These are phyloP conservation scores for Ageneiosus marmoratus DNA, from an alignment of 2,113 vertebrate species.

Conservation along the genomic window DNA sequence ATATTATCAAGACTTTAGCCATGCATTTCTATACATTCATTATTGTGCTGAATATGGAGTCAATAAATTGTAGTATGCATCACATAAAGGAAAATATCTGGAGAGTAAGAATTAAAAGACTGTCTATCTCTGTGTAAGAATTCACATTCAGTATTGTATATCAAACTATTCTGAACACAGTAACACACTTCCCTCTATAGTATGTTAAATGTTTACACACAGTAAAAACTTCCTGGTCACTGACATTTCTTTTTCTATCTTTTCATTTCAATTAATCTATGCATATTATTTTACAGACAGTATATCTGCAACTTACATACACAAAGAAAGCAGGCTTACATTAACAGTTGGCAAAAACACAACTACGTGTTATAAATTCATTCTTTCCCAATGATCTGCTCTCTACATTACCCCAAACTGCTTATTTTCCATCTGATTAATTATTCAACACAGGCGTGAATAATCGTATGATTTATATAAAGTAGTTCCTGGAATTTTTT, in stretches of 20 bases:
- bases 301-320: neutral
- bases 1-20: conserved; percentile 10
- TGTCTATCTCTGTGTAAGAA: neutral
- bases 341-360: conserved; percentile 7
- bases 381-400: conserved; percentile 7
- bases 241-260: neutral
- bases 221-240: neutral
- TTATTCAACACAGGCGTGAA: neutral
- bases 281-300: neutral
- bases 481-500: conserved; percentile 13
- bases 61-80: neutral
- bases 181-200: neutral
- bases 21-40: conserved; percentile 13
- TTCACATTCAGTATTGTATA: no score
- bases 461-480: conserved; percentile 10
- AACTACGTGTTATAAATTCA: conserved; percentile 24
- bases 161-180: neutral
- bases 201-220: neutral
- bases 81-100: neutral
- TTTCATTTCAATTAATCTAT: neutral
- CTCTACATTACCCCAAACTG: neutral
- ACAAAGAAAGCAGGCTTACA: neutral
- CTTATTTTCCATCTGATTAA: neutral
- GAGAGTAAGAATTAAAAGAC: neutral
- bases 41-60: neutral